A percentile compares a stretch with the other conserved stretches of the same genome.
Conservation (phyloP, 2,888 invertebrate species). For the Phalera bucephala region DNA sequence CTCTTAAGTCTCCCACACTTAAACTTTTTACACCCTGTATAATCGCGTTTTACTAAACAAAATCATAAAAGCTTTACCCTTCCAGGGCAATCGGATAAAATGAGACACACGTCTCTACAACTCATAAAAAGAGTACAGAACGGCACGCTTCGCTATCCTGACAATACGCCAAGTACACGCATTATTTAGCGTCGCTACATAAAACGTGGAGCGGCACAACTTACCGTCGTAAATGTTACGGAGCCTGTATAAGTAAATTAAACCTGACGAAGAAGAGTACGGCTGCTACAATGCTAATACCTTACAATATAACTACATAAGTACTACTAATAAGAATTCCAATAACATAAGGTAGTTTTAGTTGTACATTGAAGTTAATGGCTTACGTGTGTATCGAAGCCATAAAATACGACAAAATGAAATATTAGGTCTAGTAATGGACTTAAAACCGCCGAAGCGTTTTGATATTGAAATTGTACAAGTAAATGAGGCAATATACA, state of each 20-base stretch:
- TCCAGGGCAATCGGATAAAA: conserved; percentile 39
- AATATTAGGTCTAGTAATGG: too few relatives aligned
- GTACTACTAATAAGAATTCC: too few relatives aligned
- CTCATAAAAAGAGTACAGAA: conserved; percentile 61
- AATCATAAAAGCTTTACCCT: conserved; percentile 31
- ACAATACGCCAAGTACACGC: conserved; percentile 59
- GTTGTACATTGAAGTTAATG: too few relatives aligned
- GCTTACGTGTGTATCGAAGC: too few relatives aligned
- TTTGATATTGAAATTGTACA: conserved; percentile 9
- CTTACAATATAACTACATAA: not conserved
- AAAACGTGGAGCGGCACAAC: conserved; percentile 55
- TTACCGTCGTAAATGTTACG: conserved; percentile 53
- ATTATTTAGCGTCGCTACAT: conserved; percentile 66
- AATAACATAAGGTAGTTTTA: too few relatives aligned
- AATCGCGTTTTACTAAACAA: conserved; percentile 18
- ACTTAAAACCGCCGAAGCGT: conserved; percentile 12
- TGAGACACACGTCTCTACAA: conserved; percentile 57
- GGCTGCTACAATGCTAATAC: conserved; percentile 24
- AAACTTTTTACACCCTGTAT: not conserved
- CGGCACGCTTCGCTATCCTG: conserved; percentile 51
- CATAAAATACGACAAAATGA: too few relatives aligned
- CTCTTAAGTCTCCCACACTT: too few relatives aligned
- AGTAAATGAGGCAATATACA: conserved; percentile 3
- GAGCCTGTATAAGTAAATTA: conserved; percentile 53
- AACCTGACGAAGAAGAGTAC: conserved; percentile 42